Evolutionary conservation across 2,797 vertebrate species (phyloP), one percentile per base, ranked within the genome.

Genomic region (Thripadectes ignobilis): DNA sequence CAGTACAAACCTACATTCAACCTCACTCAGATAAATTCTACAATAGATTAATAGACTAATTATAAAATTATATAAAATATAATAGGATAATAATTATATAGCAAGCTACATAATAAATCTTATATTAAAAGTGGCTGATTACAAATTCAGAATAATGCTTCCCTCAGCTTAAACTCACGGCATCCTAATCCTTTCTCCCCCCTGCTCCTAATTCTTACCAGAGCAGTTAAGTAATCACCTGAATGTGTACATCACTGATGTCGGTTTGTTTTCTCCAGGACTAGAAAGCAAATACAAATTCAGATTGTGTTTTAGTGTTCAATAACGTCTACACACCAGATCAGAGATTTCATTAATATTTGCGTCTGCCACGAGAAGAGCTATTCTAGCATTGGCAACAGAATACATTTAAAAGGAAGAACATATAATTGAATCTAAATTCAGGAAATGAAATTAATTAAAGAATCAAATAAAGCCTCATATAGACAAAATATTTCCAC

Each of bases 361-460:
- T 92, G 71, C 65, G 72, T 85, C 46, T 6, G 2, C 85, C 72
- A 89, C 65, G 61, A 24, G 49, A 65, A 46, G 24, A 92, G 75
- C 30, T 65, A 65, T 84, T 63, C 73, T 77, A 88, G 49, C 46
- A 46, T 10, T 48, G 75, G 48, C 89, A 77, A 10, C 34, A 80
- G 51, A 92, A 73, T 73, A 30, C 69, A 15, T 84, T 66, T 68
- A 58, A 83, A 85, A 88, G 73, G 59, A 89, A 80, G 87, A 79
- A 66, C 24, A 12, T 30, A 34, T 76, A 95, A 94, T 84, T 73
- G 45, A 86, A 91, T 92, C 55, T 76, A 79, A 94, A 86, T 92
- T 84, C 91, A 94, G 96, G 94, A 95, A 96, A 93, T 85, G 2
- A 91, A 93, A 89, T 79, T 0, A 90, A 88, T 95, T 88, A 88